Conservation (phyloP, 2,888 invertebrate species). For the Dryococelus australis region DNA sequence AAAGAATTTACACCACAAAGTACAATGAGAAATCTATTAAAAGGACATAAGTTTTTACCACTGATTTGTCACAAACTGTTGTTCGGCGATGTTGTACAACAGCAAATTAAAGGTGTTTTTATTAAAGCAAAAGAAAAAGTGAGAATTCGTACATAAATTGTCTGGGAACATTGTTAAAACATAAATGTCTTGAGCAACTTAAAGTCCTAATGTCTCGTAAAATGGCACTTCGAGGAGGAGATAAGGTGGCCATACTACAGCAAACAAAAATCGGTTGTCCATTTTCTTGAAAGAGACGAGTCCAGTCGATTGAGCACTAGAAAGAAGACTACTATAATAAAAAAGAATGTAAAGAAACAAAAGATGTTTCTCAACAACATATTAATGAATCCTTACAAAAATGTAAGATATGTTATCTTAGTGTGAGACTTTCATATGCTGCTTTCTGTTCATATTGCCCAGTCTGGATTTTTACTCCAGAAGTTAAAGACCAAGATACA, state of each 20-base stretch:
- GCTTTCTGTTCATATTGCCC: not conserved
- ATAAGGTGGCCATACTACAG: not conserved
- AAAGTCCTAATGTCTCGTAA: not conserved
- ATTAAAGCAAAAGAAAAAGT: not conserved
- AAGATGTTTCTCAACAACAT: too few relatives aligned
- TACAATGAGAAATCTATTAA: not conserved
- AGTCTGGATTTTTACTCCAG: not conserved
- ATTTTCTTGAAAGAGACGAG: not conserved
- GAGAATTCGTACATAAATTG: not conserved
- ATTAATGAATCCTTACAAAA: not conserved
- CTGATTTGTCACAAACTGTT: not conserved
- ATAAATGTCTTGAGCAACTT: not conserved
- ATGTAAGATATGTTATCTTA: not conserved
- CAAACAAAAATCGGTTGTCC: not conserved
- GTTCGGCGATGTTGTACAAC: not conserved
- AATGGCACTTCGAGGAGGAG: not conserved
- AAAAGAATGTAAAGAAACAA: not conserved
- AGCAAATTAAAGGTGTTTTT: not conserved
- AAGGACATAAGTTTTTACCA: not conserved
- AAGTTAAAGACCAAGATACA: not conserved
- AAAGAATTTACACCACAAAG: too few relatives aligned
- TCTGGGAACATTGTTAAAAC: not conserved
- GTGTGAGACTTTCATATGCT: not conserved
- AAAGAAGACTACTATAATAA: not conserved
- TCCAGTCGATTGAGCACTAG: not conserved